Evolutionary conservation across 2,888 invertebrate genomes (phyloP), one percentile per base, ranked within the genome.

Genomic region (Patella caerulea): DNA sequence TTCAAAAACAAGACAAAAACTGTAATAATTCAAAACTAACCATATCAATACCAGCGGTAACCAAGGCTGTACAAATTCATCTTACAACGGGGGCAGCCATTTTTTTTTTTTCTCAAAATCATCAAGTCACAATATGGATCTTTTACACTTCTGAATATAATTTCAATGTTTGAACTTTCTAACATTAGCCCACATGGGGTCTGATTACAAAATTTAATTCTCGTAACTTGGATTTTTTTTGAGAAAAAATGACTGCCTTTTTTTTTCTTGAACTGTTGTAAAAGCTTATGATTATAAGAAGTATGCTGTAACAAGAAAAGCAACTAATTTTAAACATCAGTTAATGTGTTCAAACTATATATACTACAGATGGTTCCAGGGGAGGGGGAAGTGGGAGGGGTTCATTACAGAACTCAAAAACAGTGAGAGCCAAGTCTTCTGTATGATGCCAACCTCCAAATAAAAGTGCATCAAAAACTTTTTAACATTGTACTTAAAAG

Each of bases 1-100:
- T 45, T 45, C 45, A 45, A 15, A 65, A 65, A 65, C 65, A 65
- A 65, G 65, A 65, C 65, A 65, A 65, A 65, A 65, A 65, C 65
- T 65, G 65, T 24, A 65, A 65, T 65, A 24, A 65, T 24, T 65
- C 19, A 45, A 65, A 65, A 65, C 65, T 65, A 65, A 65, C 65
- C 65, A 65, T n/a, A n/a, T 15, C 65, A 4, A 65, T 65, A 24
- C 19, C 19, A 65, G 65, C 65, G 24, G 65, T 19, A 24, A 24
- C 65, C 65, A 65, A 24, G 14, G 19, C 65, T 24, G 12, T 11
- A 65, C 12, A 65, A 12, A 19, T 12, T 24, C 24, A 24, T 19
- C 65, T 19, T 65, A 12, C 11, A 65, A 65, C 12, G 19, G 24
- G 17, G 65, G 65, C 12, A 65, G 24, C 65, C 9, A 65, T 65